A percentile compares a stretch with the other conserved stretches of the same genome.
Evolutionary conservation across 2,797 vertebrate genomes (phyloP).

Genomic region (Lemur catta): DNA sequence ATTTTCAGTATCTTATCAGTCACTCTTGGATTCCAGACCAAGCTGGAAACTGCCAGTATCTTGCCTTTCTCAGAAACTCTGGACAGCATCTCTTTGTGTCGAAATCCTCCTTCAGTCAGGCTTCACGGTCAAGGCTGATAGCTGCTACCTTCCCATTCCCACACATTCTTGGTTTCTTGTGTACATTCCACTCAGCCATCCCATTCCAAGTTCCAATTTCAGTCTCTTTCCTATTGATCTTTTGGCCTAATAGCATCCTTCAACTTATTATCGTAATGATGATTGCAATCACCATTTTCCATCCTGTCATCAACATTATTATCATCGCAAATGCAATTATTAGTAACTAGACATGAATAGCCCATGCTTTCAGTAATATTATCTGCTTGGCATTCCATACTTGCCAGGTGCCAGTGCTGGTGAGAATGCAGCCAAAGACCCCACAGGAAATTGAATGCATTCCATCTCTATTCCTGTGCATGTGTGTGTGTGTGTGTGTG

Average conservation of each 20-base stretch:
- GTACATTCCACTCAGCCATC: constrained; percentile 53
- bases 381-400: constrained; percentile 16
- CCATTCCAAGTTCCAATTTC: background rate
- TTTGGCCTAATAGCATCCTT: constrained; percentile 24
- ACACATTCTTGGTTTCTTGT: constrained; percentile 49
- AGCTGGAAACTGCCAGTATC: constrained; percentile 33
- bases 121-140: constrained; percentile 28
- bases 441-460: background rate
- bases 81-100: constrained; percentile 50
- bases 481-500: too few relatives aligned
- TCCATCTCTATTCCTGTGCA: background rate
- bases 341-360: background rate
- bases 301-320: constrained; percentile 25
- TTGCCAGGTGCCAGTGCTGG: background rate
- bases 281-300: background rate
- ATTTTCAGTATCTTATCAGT: constrained; percentile 57
- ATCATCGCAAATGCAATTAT: constrained; percentile 5
- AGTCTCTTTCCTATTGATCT: constrained; percentile 32
- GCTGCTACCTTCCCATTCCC: constrained; percentile 15
- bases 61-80: constrained; percentile 39
- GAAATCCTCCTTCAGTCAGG: constrained; percentile 33
- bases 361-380: background rate
- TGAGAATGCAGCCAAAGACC: background rate
- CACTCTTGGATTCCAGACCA: constrained; percentile 3
- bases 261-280: background rate